Conservation (phyloP, 1,140 invertebrate species). For the Bombus confusus region DNA sequence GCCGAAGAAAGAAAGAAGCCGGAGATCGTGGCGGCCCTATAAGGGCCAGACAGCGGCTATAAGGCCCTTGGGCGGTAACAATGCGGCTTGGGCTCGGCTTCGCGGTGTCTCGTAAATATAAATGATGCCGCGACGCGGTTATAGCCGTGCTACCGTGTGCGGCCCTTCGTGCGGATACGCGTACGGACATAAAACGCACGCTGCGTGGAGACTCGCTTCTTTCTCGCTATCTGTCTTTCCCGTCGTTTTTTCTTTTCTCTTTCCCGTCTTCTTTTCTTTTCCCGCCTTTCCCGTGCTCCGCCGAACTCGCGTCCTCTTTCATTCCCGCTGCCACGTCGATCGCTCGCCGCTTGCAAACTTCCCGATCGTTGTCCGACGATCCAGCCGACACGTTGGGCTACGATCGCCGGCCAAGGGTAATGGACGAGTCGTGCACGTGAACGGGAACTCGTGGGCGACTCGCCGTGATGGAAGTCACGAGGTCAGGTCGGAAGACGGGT, state of each 20-base stretch:
- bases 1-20: conserved; percentile 22
- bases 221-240: conserved; percentile 41
- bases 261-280: too few species aligned
- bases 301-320: too few species aligned
- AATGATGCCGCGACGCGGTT: conserved; percentile 80
- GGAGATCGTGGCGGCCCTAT: conserved; percentile 73
- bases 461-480: conserved; percentile 32
- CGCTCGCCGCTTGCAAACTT: too few species aligned
- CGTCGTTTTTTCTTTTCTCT: too few species aligned
- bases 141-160: conserved; percentile 76
- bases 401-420: too few species aligned
- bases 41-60: conserved; percentile 75
- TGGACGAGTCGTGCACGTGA: too few species aligned
- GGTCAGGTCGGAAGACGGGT: conserved; percentile 21
- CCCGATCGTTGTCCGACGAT: too few species aligned
- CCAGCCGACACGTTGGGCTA: too few species aligned
- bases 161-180: conserved; percentile 32
- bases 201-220: conserved; percentile 67
- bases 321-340: too few species aligned
- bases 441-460: not conserved
- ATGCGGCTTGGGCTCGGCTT: conserved; percentile 73
- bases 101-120: conserved; percentile 82
- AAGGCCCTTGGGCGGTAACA: conserved; percentile 78
- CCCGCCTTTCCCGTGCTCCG: too few species aligned
- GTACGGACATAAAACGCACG: conserved; percentile 66